Base-by-base conservation (phyloP, 2,888 invertebrate species). In the Harpalus rufipes region DNA sequence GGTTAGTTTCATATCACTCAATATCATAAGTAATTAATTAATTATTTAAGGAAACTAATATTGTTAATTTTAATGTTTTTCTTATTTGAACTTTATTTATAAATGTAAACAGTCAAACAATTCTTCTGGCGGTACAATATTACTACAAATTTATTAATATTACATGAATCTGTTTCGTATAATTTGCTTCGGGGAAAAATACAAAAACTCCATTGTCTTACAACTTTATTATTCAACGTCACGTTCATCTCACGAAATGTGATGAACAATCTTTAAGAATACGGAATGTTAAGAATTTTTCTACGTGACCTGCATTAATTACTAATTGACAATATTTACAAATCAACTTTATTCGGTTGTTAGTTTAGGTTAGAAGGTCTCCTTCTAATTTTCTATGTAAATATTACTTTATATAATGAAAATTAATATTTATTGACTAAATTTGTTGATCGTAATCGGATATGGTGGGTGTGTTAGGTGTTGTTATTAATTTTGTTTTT, bases 261-360 rank as follows among this genome's bases (percentile, higher is more conserved):
- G 72, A 74, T 74, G 44, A 44, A 74, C 72, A 44, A 74, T 74
- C 72, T 41, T 44, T 68, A 12, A 74, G 44, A 74, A 74, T 44
- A 74, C 51, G 44, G 72, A 74, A 74, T 74, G 41, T 18, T 10
- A 44, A 74, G 44, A 74, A 74, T 74, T 18, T 74, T 44, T 41
- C 4, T 16, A 74, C 72, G 72, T 74, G 72, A 1, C 16, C 8
- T n/a, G 72, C 8, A 68, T 68, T 10, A n/a, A 16, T 25, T 14
- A 32, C 3, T 21, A 63, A 63, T 63, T 21, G 63, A 63, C 18
- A 63, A 63, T 63, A 63, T 63, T 63, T 63, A 63, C 63, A 21
- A 21, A 21, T 12, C 18, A 21, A 18, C 44, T 44, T 44, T 32
- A 32, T 32, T 32, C 32, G 32, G 32, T 32, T 32, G 32, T 4